Base-by-base conservation (phyloP, 2,113 vertebrate species). In the Polypterus bichir region DNA sequence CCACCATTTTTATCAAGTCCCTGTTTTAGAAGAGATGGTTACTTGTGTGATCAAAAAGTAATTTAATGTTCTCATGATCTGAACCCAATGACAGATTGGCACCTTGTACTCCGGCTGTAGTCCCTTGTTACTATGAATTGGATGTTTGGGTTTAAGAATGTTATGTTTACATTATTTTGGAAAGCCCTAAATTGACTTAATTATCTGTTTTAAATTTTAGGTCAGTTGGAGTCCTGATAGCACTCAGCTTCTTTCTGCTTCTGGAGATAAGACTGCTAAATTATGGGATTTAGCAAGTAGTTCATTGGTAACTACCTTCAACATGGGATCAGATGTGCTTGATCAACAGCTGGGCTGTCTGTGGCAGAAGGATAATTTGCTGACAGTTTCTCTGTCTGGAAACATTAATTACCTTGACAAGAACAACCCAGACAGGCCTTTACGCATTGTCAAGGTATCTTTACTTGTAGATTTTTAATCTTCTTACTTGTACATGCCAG, bases 271-370 rank as follows among this genome's bases (percentile, higher is more conserved):
- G 80, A 97, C 92, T 0, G 92, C 94, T 52, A 97, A 93, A 70
- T 86, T 97, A 48, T 99, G 96, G 96, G 96, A 99, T 11, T 83
- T 97, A 54, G 82, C 63, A 8, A 74, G 84, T 62, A 85, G 83
- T 65, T 84, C 86, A 0, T 59, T 83, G 1, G 86, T 96, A 74
- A 95, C 48, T 71, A 97, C 94, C 27, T 99, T 99, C 70, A 84
- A 85, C 64, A 75, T 99, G 84, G 96, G 96, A 71, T 70, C 81
- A 54, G 89, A 86, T 0, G 85, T 97, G 45, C 64, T 84, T 64
- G 94, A 97, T 83, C 93, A 97, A 80, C 96, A 99, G 83, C 79
- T 99, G 82, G 95, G 96, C 72, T 99, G 96, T 74, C 76, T 99
- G 65, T 99, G 95, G 95, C 93, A 95, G 82, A 91, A 91, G 10